phyloP scores from a whole-genome alignment of 2,797 vertebrate species.

The Cottoperca gobio region DNA sequence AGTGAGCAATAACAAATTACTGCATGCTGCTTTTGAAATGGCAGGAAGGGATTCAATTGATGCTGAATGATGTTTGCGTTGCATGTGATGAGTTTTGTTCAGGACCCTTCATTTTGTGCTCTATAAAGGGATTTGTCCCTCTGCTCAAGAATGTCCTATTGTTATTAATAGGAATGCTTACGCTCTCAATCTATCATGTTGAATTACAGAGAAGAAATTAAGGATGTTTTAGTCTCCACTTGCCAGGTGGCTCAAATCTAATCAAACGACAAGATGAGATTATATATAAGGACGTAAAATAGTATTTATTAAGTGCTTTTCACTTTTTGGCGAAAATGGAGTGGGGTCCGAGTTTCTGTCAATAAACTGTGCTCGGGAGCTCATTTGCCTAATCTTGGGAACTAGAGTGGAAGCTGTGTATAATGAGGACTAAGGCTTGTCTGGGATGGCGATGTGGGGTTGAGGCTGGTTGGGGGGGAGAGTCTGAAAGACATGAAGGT shows the following conservation, averaged over 20 bases:
- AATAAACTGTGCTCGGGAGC: conserved; percentile 81
- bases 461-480: conserved; percentile 31
- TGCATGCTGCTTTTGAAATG: conserved; percentile 46
- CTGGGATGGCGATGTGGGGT: conserved; percentile 70
- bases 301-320: conserved; percentile 50
- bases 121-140: conserved; percentile 52
- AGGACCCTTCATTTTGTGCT: conserved; percentile 53
- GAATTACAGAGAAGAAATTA: conserved; percentile 5
- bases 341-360: conserved; percentile 69
- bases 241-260: conserved; percentile 25
- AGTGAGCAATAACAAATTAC: conserved; percentile 44
- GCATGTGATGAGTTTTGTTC: conserved; percentile 52
- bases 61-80: conserved; percentile 58
- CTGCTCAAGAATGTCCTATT: conserved; percentile 61
- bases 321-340: conserved; percentile 71
- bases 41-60: conserved; percentile 59
- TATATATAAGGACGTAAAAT: conserved; percentile 44
- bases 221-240: conserved; percentile 27
- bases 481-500: conserved; percentile 86
- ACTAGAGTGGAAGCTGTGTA: conserved; percentile 88
- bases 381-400: conserved; percentile 92
- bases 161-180: conserved; percentile 54
- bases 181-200: conserved; percentile 20
- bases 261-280: conserved; percentile 27
- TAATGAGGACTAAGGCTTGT: conserved; percentile 85